Evolutionary conservation across 2,888 invertebrate species (phyloP), one percentile per base, ranked within the genome.

Genomic region (Rhingia campestris): DNA sequence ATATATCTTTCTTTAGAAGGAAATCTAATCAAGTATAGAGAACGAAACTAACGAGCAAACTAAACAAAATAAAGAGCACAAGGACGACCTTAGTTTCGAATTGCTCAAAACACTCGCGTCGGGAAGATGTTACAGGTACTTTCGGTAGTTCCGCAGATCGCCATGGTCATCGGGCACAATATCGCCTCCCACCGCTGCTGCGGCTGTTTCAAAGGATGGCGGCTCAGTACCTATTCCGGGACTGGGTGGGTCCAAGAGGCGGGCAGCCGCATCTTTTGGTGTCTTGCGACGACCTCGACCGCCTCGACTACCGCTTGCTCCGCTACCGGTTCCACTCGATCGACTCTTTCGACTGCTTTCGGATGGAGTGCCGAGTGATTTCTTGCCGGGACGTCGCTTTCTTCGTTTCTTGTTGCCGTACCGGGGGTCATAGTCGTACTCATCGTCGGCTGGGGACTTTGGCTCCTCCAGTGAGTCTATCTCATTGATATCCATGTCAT

Each of bases 391-490:
- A n/a, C 91, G 88, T 53, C 90, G 90, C 87, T 91, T 91, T 88
- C 91, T 90, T 85, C 91, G 88, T 79, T 92, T 92, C 58, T 91
- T 92, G 72, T 89, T 91, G 6, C 92, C 92, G 81, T 92, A 92
- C 10, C 91, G 90, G 72, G 91, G 91, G 89, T 96, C 96, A 90
- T 97, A 98, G 90, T 98, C 98, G 89, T 97, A 96, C 91, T 98
- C 98, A 10, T 97, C 97, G 89, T 98, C 97, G 33, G 96, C 95
- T 88, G 98, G 97, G 45, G 96, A 95, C 89, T 98, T 97, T 0
- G 96, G 97, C 88, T 97, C 97, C 88, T 98, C 98, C 82, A 96
- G 96, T 0, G 95, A 95, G 88, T 97, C 98, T 92, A 97, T 96
- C 90, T 98, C 98, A 77, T 97, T 95, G 92, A 97, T 95, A 82